Conservation (phyloP, 2,113 vertebrate genomes). For the Amphiprion percula region DNA sequence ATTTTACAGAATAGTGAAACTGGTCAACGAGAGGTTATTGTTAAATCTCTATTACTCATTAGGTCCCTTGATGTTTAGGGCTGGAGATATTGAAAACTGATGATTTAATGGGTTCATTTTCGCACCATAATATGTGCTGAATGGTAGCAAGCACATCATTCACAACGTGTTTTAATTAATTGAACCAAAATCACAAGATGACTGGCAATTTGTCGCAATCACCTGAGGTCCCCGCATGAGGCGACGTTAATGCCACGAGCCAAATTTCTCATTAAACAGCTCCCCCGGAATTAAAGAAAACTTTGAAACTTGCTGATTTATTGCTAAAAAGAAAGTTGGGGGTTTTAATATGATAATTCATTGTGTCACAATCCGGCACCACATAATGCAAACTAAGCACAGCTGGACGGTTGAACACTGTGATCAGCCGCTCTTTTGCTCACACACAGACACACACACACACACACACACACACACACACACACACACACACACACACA, state of each 20-base stretch:
- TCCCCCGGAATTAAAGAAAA: constrained; percentile 20
- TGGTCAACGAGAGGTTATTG: not conserved
- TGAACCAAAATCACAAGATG: constrained; percentile 15
- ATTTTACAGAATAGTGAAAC: not conserved
- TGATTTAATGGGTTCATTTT: not conserved
- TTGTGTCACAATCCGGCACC: constrained; percentile 42
- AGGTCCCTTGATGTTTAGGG: not conserved
- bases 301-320: constrained; percentile 51
- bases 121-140: no score
- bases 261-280: constrained; percentile 38
- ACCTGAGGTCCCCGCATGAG: constrained; percentile 9
- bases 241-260: not conserved
- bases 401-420: constrained; percentile 36
- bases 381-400: constrained; percentile 59
- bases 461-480: constrained; percentile 4
- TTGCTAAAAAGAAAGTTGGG: constrained; percentile 48
- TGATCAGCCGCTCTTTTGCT: constrained; percentile 17
- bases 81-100: not conserved
- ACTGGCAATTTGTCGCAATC: constrained; percentile 29
- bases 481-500: constrained; percentile 4
- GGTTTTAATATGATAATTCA: constrained; percentile 58
- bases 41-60: not conserved
- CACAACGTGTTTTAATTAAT: constrained; percentile 5
- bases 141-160: no score
- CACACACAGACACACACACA: not conserved